Evolutionary conservation across 2,113 vertebrate genomes (phyloP).

Genomic region (Ceyx melanurus): DNA sequence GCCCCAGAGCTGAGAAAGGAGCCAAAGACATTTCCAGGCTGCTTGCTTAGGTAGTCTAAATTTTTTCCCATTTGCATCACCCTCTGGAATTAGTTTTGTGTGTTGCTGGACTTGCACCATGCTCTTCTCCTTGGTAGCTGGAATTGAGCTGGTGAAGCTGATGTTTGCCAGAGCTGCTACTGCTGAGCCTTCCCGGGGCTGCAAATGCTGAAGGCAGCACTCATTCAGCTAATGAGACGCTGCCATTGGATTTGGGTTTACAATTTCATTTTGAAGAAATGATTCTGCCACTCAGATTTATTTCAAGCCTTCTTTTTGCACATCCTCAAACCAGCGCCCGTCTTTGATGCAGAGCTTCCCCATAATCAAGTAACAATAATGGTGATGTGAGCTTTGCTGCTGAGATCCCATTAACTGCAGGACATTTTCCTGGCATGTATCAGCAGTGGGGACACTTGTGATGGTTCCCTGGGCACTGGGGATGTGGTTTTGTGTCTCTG

Average conservation of each 20-base stretch:
- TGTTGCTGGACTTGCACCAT: neutral
- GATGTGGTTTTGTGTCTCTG: neutral
- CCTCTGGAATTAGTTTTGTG: neutral
- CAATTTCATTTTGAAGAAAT: neutral
- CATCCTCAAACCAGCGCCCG: neutral
- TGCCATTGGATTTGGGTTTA: neutral
- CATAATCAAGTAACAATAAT: neutral
- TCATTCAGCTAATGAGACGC: neutral
- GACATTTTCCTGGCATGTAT: neutral
- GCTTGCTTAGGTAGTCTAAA: neutral
- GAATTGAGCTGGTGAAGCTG: neutral
- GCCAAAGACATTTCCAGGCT: neutral
- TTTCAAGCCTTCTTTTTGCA: neutral
- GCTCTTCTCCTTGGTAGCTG: neutral
- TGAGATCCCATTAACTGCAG: neutral
- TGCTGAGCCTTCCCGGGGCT: neutral
- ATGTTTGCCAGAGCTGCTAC: neutral
- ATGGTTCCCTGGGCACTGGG: neutral
- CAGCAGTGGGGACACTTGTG: neutral
- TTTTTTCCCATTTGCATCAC: conserved; percentile 6
- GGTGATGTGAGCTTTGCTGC: neutral
- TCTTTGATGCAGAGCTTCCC: neutral
- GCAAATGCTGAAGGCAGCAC: neutral
- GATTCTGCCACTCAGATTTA: neutral
- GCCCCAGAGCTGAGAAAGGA: neutral